These are phyloP conservation scores for Hydrolagus colliei DNA, from an alignment of 2,797 vertebrate species.

Conservation along the genomic window DNA sequence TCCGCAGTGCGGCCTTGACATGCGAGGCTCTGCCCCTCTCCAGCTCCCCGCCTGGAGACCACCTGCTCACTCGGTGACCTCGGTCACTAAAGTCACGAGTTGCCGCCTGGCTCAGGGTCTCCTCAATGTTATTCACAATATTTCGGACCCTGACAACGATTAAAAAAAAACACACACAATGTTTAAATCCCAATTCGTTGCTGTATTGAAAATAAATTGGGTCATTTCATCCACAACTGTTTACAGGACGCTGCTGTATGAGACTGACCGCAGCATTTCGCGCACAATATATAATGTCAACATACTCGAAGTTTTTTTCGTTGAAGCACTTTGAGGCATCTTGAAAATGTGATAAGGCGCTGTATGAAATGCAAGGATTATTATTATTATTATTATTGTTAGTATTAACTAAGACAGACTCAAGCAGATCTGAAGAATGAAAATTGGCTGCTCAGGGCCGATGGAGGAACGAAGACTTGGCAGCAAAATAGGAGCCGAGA, in stretches of 20 bases:
- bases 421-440: neutral
- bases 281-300: no score
- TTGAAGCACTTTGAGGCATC: no score
- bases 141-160: slow-evolving; percentile 4
- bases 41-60: neutral
- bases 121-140: slow-evolving; percentile 22
- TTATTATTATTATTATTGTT: neutral
- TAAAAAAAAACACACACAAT: slow-evolving; percentile 16
- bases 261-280: no score
- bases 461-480: slow-evolving; percentile 7
- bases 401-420: neutral
- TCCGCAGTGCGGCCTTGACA: neutral
- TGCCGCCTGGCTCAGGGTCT: neutral
- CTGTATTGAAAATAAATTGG: no score
- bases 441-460: slow-evolving; percentile 2
- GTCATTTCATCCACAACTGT: no score
- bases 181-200: slow-evolving; percentile 2
- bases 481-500: neutral
- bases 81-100: neutral
- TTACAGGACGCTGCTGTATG: no score
- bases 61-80: neutral
- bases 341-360: no score
- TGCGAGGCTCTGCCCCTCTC: neutral
- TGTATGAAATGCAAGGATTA: no score
- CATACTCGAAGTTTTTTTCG: no score